A percentile compares a stretch with the other conserved stretches of the same genome.
Conservation (phyloP, 2,888 invertebrate species). For the Desoria tigrina region DNA sequence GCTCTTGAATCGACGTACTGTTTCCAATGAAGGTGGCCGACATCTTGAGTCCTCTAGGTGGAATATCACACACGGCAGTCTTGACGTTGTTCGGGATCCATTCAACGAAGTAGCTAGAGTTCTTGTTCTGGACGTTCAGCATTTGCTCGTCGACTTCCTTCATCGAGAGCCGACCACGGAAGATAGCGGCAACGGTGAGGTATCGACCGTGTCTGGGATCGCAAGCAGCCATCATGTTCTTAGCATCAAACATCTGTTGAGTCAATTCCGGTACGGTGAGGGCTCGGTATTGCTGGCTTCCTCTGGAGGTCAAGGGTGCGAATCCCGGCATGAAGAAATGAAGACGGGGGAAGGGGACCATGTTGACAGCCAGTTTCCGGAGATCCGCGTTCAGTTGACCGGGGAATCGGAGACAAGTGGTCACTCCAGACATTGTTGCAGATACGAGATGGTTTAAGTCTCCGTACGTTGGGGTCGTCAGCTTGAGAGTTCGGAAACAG, state of each 20-base stretch:
- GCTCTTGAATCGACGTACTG: constrained; percentile 63
- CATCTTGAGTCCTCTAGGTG: constrained; percentile 62
- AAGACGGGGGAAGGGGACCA: constrained; percentile 95
- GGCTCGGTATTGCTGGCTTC: constrained; percentile 77
- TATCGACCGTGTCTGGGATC: constrained; percentile 89
- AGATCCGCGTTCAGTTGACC: constrained; percentile 93
- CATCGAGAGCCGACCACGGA: constrained; percentile 91
- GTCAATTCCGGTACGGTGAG: constrained; percentile 84
- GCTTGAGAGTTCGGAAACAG: constrained; percentile 82
- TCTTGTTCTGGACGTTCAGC: constrained; percentile 68
- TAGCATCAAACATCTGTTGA: constrained; percentile 62
- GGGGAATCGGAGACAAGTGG: constrained; percentile 88
- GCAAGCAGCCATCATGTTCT: constrained; percentile 90
- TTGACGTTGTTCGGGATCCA: constrained; percentile 47
- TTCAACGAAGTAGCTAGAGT: constrained; percentile 66
- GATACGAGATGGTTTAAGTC: no score
- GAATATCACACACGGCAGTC: constrained; percentile 46
- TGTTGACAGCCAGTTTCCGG: constrained; percentile 88
- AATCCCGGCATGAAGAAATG: constrained; percentile 95
- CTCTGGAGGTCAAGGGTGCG: constrained; percentile 86
- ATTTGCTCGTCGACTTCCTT: no score
- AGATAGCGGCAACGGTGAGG: constrained; percentile 81
- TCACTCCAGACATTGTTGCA: constrained; percentile 78
- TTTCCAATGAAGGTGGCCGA: constrained; percentile 66
- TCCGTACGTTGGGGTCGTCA: no score